These are phyloP conservation scores for Geodia barretti DNA, from an alignment of 37 sponge, comb jelly and placozoan genomes.

Conservation along the genomic window DNA sequence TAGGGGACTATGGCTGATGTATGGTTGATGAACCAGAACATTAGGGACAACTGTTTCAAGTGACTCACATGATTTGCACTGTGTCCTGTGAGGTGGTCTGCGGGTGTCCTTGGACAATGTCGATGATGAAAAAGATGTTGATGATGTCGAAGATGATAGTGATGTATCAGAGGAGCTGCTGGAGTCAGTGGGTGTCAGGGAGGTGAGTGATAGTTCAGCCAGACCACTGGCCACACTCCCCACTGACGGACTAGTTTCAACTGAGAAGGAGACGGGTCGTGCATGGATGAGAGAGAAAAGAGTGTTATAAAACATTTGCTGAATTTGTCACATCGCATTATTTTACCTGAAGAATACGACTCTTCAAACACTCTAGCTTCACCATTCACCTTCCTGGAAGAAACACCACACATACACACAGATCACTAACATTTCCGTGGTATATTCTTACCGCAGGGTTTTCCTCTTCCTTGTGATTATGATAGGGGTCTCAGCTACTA, in stretches of 20 bases:
- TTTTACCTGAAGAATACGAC: slow-evolving; percentile 32
- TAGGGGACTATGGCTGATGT: too few relatives aligned
- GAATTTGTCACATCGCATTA: neutral
- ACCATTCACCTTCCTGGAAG: slow-evolving; percentile 31
- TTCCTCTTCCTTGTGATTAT: neutral
- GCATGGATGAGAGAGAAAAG: too few relatives aligned
- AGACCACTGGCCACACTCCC: neutral
- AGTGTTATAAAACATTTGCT: neutral
- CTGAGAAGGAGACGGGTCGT: too few relatives aligned
- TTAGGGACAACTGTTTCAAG: neutral
- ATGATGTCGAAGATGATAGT: neutral
- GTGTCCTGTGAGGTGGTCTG: neutral
- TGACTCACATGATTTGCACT: slow-evolving; percentile 49
- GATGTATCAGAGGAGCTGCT: neutral
- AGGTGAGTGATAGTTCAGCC: slow-evolving; percentile 43
- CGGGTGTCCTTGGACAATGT: neutral
- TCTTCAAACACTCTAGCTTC: slow-evolving; percentile 42
- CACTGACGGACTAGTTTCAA: neutral
- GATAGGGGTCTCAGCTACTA: neutral
- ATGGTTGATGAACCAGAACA: neutral
- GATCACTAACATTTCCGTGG: too few relatives aligned
- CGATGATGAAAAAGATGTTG: too few relatives aligned
- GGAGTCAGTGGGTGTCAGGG: slow-evolving; percentile 5
- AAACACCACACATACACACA: neutral
- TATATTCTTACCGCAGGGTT: neutral